phyloP scores from a whole-genome alignment of 2,113 vertebrate species.

The Ovis aries region DNA sequence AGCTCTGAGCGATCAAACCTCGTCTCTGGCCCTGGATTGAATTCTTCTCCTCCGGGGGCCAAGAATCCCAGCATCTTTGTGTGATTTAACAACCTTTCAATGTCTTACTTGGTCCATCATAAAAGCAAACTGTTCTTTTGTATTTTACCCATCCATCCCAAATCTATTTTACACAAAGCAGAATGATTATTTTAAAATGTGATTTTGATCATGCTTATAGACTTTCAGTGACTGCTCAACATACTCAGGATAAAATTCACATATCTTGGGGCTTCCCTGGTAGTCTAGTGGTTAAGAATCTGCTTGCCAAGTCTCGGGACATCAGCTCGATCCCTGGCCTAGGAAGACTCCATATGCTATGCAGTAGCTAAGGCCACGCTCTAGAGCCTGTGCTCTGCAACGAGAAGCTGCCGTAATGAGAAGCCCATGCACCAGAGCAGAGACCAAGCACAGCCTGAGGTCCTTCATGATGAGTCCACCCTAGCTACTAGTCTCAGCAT shows the following conservation, averaged over 20 bases:
- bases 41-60: no score
- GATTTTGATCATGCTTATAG: background rate
- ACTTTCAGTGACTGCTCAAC: background rate
- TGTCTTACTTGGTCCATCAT: background rate
- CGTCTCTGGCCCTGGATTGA: no score
- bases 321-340: background rate
- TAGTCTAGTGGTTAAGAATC: background rate
- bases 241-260: background rate
- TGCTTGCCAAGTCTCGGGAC: background rate
- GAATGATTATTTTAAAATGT: background rate
- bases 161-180: background rate
- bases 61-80: no score
- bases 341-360: background rate
- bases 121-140: background rate
- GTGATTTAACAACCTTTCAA: no score
- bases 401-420: rapidly evolving
- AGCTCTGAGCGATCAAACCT: no score
- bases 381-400: background rate
- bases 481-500: background rate
- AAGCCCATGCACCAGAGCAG: background rate
- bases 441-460: background rate
- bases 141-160: background rate
- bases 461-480: background rate
- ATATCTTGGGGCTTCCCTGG: background rate
- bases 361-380: background rate